Conservation (phyloP, 2,888 invertebrate genomes). For the Muschampia plurimacula region DNA sequence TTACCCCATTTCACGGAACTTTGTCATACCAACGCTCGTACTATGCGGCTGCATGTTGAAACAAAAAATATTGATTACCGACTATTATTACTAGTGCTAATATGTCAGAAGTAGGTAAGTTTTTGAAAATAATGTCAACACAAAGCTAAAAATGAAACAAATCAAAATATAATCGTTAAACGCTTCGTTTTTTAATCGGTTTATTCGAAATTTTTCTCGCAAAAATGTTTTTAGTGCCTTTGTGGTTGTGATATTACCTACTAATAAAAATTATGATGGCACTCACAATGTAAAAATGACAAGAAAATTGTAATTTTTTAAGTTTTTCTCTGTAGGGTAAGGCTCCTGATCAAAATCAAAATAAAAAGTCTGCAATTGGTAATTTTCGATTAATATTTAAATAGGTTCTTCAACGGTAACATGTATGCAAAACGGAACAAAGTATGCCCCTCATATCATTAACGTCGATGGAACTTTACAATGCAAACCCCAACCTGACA, state of each 20-base stretch:
- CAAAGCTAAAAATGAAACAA: too few species aligned
- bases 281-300: too few species aligned
- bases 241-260: too few species aligned
- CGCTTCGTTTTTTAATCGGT: too few species aligned
- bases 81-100: neutral
- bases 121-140: too few species aligned
- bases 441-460: constrained; percentile 75
- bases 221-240: too few species aligned
- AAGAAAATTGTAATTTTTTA: too few species aligned
- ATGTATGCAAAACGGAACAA: constrained; percentile 79
- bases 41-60: constrained; percentile 47
- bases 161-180: too few species aligned
- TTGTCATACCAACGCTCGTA: constrained; percentile 65
- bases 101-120: neutral
- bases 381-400: constrained; percentile 41
- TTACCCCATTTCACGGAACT: constrained; percentile 83
- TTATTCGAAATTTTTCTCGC: too few species aligned
- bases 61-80: constrained; percentile 43
- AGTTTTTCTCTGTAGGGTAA: too few species aligned
- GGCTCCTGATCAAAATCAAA: neutral
- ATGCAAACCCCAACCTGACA: constrained; percentile 42
- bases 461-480: constrained; percentile 61
- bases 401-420: constrained; percentile 54
- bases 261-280: too few species aligned
- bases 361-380: neutral